phyloP scores from a whole-genome alignment of 64 coral and sea anemone genomes.

The Montipora foliosa region DNA sequence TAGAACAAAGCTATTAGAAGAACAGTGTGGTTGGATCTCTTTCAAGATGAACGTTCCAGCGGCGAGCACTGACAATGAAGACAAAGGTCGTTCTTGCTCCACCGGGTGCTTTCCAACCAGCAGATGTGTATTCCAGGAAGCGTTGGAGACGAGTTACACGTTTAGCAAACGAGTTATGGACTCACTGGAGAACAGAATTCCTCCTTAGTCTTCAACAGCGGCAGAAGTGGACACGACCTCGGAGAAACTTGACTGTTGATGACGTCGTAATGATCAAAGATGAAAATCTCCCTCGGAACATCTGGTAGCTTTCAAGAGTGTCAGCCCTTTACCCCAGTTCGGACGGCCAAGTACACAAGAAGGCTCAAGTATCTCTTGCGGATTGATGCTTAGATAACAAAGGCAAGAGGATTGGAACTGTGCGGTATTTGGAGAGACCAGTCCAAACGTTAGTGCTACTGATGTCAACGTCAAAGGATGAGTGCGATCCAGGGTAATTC shows the following conservation, averaged over 20 bases:
- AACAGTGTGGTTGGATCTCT: background rate
- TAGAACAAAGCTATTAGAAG: background rate
- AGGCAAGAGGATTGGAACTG: too few relatives aligned
- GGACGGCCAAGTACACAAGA: background rate
- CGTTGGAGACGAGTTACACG: background rate
- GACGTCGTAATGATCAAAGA: background rate
- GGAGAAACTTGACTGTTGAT: background rate
- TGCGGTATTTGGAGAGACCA: too few relatives aligned
- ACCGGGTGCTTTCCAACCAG: too few relatives aligned
- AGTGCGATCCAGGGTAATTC: too few relatives aligned
- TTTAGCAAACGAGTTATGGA: constrained; percentile 1
- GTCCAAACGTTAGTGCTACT: too few relatives aligned
- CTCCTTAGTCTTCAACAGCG: background rate
- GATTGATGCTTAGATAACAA: too few relatives aligned
- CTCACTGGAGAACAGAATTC: background rate
- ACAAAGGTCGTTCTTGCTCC: too few relatives aligned
- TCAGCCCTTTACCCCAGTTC: background rate
- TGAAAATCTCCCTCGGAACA: background rate
- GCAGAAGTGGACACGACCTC: background rate
- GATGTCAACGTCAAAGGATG: too few relatives aligned
- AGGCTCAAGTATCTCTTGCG: too few relatives aligned
- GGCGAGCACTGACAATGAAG: background rate
- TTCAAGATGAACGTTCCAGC: too few relatives aligned
- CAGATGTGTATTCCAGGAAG: too few relatives aligned
- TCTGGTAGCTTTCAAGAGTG: background rate